Base-by-base conservation (phyloP, 1,140 invertebrate genomes). In the Bombyx mandarina region DNA sequence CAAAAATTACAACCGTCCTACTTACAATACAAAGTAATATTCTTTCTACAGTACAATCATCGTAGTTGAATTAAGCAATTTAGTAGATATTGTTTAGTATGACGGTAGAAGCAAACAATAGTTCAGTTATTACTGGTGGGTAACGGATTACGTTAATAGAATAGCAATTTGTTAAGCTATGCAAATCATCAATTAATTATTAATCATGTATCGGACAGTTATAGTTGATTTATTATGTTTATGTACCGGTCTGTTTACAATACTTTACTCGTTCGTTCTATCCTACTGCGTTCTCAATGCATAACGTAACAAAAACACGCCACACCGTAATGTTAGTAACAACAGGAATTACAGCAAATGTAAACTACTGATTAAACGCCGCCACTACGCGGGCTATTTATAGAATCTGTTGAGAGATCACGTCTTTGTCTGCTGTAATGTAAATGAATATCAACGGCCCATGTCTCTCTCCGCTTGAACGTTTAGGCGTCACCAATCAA, bases 301-400 rank as follows among this genome's bases (percentile, higher is more conserved):
- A 9, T 51, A 35, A 26, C 45, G 53, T 10, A 49, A 55, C 44
- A 49, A 49, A 63, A 61, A 66, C 58, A 66, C 22, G 52, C 48
- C 54, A 62, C 49, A 35, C 47, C 56, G 55, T 43, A 45, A 46
- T 56, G 60, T 64, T 62, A 69, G 53, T 68, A 56, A 64, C 56
- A 65, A 55, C 56, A 62, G 54, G 50, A 51, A 57, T 65, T 71
- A 69, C 80, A 82, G 63, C 74, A 64, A 75, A 61, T 73, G 72
- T 81, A 77, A 82, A 76, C 76, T 72, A 73, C 76, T 82, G 80
- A 86, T 84, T 83, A 86, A 82, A 76, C 73, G 80, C 75, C 81
- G 78, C 82, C 77, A 77, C 76, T 66, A 63, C 62, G 60, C 66
- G 67, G 66, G 72, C 75, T 86, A 86, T 86, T 81, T 84, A 73